Conservation (phyloP, 2,888 invertebrate species). For the Pollenia labialis region DNA sequence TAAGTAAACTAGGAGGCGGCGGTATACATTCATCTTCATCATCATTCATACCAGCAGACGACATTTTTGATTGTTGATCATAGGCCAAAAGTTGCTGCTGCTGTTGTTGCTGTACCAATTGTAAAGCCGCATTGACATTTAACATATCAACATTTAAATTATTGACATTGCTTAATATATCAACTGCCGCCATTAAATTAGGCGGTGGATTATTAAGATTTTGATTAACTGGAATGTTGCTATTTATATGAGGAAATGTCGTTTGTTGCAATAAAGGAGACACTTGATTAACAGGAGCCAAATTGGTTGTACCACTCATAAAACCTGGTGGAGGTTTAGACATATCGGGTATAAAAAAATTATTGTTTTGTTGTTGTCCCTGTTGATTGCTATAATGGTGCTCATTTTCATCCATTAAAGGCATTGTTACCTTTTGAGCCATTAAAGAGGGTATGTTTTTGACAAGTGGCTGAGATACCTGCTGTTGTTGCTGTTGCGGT, state of each 20-base stretch:
- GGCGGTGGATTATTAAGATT: constrained; percentile 63
- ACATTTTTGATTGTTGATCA: constrained; percentile 56
- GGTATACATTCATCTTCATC: constrained; percentile 68
- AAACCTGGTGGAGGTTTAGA: constrained; percentile 95
- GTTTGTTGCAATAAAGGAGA: constrained; percentile 69
- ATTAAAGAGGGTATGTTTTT: constrained; percentile 80
- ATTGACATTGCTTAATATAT: constrained; percentile 59
- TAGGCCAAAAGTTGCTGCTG: constrained; percentile 66
- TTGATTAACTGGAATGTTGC: constrained; percentile 73
- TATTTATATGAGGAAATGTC: constrained; percentile 74
- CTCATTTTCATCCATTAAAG: constrained; percentile 74
- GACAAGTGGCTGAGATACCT: constrained; percentile 62
- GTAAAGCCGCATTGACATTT: constrained; percentile 76
- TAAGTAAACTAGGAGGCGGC: constrained; percentile 73
- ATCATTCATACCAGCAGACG: constrained; percentile 46
- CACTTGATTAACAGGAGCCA: constrained; percentile 68
- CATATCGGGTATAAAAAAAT: constrained; percentile 90
- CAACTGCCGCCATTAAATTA: constrained; percentile 40
- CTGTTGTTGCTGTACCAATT: constrained; percentile 75
- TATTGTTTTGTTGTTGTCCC: constrained; percentile 62
- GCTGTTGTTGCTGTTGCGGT: constrained; percentile 60
- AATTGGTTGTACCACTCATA: constrained; percentile 77
- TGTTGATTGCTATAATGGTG: constrained; percentile 43
- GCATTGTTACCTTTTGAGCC: constrained; percentile 84
- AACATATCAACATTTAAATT: constrained; percentile 67